These are phyloP conservation scores for Epizoanthus stellaris DNA, from an alignment of 92 coral and sea anemone species.

Conservation along the genomic window DNA sequence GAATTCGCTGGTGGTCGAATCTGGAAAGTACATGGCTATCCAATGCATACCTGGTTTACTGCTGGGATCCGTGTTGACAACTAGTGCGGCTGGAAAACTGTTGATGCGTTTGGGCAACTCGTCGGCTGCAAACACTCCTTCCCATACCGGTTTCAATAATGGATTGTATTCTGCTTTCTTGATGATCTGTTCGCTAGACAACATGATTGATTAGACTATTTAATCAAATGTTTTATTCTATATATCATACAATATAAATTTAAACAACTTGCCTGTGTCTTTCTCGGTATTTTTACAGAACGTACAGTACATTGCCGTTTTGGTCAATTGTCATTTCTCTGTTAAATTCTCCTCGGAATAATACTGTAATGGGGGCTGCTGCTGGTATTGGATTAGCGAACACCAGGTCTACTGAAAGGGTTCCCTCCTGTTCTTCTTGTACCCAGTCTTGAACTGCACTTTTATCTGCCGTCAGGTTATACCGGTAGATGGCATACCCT, in stretches of 20 bases:
- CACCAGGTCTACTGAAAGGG: constrained; percentile 7
- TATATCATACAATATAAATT: no score
- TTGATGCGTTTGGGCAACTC: not conserved
- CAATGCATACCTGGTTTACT: constrained; percentile 56
- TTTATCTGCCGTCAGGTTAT: constrained; percentile 47
- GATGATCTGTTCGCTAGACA: not conserved
- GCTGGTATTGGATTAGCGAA: constrained; percentile 8
- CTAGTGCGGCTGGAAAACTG: constrained; percentile 21
- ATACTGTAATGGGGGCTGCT: not conserved
- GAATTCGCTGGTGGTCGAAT: constrained; percentile 33
- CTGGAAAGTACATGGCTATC: constrained; percentile 45
- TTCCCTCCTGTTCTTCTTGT: constrained; percentile 30
- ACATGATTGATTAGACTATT: no score
- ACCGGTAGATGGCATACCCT: constrained; percentile 39
- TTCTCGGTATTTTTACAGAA: not conserved
- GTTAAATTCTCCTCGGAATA: constrained; percentile 36
- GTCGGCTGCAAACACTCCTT: not conserved
- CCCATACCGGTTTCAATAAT: not conserved
- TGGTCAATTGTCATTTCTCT: constrained; percentile 44
- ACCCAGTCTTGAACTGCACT: constrained; percentile 29
- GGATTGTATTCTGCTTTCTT: not conserved
- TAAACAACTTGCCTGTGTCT: no score
- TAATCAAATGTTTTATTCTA: no score
- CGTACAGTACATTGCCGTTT: constrained; percentile 26
- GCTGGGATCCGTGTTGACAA: constrained; percentile 48